A percentile compares a stretch with the other conserved stretches of the same genome.
These are phyloP conservation scores for Syncerus caffer DNA, from an alignment of 2,797 vertebrate species.

Conservation along the genomic window DNA sequence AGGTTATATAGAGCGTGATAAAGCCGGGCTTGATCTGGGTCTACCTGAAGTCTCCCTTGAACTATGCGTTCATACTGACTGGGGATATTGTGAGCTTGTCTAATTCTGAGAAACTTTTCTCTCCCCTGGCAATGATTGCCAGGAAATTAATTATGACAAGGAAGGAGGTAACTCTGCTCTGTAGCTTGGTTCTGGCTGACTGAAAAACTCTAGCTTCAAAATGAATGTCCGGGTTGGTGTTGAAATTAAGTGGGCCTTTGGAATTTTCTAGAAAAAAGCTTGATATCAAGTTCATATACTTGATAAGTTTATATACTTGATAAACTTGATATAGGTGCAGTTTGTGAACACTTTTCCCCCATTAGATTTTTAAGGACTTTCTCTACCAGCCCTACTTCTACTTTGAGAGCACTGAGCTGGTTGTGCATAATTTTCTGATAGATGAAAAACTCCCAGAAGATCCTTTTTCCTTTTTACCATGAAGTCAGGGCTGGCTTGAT, in stretches of 20 bases:
- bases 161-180: background rate
- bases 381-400: constrained; percentile 54
- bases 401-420: constrained; percentile 63
- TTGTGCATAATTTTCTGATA: constrained; percentile 66
- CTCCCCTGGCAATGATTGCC: constrained; percentile 45
- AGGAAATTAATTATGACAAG: constrained; percentile 70
- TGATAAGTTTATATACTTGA: background rate
- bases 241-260: constrained; percentile 44
- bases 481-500: background rate
- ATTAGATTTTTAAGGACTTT: constrained; percentile 58
- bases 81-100: background rate
- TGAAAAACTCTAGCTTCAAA: background rate
- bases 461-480: constrained; percentile 50
- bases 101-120: constrained; percentile 59
- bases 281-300: constrained; percentile 26
- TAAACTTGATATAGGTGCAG: background rate
- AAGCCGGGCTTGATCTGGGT: constrained; percentile 58
- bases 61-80: background rate
- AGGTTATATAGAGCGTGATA: background rate
- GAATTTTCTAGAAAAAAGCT: constrained; percentile 26
- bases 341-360: background rate
- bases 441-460: constrained; percentile 73
- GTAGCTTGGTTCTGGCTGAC: constrained; percentile 11
- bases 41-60: constrained; percentile 47
- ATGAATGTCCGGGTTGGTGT: background rate